phyloP scores from a whole-genome alignment of 2,888 invertebrate genomes.

The Dendrolimus houi region DNA sequence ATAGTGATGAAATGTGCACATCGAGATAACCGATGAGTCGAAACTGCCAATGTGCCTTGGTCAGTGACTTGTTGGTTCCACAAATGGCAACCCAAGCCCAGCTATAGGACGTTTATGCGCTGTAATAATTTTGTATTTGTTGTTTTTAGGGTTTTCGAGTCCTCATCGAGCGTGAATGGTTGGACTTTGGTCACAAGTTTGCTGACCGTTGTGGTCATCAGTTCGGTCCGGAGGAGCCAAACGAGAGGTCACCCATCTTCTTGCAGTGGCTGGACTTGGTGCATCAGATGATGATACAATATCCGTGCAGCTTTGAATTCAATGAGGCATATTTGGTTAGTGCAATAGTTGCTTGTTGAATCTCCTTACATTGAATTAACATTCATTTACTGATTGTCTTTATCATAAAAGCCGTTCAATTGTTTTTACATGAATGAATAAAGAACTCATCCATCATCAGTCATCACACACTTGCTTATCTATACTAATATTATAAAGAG shows the following conservation, averaged over 20 bases:
- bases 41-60: too few relatives aligned
- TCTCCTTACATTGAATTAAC: too few relatives aligned
- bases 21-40: too few relatives aligned
- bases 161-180: slow-evolving; percentile 96
- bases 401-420: too few relatives aligned
- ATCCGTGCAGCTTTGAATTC: slow-evolving; percentile 96
- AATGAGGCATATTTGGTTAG: slow-evolving; percentile 93
- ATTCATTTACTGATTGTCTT: too few relatives aligned
- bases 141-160: slow-evolving; percentile 89
- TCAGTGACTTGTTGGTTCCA: too few relatives aligned
- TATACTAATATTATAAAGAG: too few relatives aligned
- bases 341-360: slow-evolving; percentile 8
- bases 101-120: neutral
- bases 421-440: too few relatives aligned
- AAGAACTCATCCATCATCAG: too few relatives aligned
- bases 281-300: slow-evolving; percentile 92
- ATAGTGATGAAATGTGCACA: too few relatives aligned
- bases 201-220: slow-evolving; percentile 94
- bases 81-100: too few relatives aligned
- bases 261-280: slow-evolving; percentile 98
- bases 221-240: slow-evolving; percentile 89
- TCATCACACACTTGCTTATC: too few relatives aligned
- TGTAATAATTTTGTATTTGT: neutral
- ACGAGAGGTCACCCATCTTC: slow-evolving; percentile 98
- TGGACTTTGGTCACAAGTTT: slow-evolving; percentile 99